phyloP scores from a whole-genome alignment of 2,888 invertebrate genomes.

The Muschampia plurimacula region DNA sequence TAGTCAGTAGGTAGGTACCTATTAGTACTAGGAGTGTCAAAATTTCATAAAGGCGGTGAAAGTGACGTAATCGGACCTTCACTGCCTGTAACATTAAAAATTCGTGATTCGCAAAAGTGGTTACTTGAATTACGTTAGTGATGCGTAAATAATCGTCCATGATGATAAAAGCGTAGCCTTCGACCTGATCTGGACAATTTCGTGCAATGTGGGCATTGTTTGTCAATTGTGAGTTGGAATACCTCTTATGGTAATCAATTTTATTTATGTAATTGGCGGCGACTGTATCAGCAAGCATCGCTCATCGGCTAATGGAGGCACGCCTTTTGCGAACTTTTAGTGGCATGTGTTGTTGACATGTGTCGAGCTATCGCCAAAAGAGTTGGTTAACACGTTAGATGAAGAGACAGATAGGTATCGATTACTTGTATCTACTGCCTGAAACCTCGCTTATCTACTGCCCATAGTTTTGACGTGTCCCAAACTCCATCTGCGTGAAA shows the following conservation, averaged over 20 bases:
- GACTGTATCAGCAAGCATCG: slow-evolving; percentile 49
- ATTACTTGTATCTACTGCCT: background rate
- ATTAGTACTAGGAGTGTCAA: no score
- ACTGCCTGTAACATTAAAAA: no score
- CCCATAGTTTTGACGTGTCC: background rate
- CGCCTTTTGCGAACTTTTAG: slow-evolving; percentile 47
- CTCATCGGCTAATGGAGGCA: slow-evolving; percentile 53
- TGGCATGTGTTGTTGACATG: slow-evolving; percentile 25
- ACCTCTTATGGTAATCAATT: slow-evolving; percentile 45
- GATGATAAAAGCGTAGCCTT: background rate
- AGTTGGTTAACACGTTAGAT: background rate
- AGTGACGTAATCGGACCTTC: no score
- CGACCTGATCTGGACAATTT: slow-evolving; percentile 35
- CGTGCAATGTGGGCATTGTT: slow-evolving; percentile 44
- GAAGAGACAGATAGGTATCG: background rate
- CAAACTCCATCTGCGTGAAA: background rate
- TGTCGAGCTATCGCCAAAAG: slow-evolving; percentile 18
- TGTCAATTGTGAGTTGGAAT: slow-evolving; percentile 34
- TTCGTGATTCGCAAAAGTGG: no score
- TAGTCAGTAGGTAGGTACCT: no score
- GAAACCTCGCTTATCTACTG: background rate
- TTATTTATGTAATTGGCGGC: slow-evolving; percentile 47
- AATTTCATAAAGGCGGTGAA: no score
- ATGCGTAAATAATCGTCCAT: background rate
- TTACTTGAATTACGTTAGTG: background rate